Conservation (phyloP, 1,140 invertebrate species). For the Hesperophylax magnus region DNA sequence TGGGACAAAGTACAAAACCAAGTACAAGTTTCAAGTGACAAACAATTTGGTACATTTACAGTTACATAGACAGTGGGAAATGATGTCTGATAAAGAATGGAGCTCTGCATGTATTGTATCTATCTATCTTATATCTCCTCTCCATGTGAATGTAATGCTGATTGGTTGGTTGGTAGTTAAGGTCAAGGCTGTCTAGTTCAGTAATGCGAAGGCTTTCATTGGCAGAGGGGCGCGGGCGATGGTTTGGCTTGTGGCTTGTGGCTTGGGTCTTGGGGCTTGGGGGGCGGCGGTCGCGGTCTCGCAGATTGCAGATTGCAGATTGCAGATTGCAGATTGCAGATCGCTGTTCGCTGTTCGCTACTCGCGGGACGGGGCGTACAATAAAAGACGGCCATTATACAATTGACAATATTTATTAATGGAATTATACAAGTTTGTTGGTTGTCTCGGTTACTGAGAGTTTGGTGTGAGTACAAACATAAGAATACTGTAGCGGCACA, state of each 20-base stretch:
- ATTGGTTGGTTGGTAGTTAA: not conserved
- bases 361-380: not conserved
- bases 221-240: constrained; percentile 58
- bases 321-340: too few relatives aligned
- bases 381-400: constrained; percentile 59
- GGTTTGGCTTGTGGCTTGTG: constrained; percentile 65
- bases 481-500: constrained; percentile 60
- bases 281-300: constrained; percentile 65
- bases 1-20: not conserved
- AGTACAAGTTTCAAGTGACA: too few relatives aligned
- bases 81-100: too few relatives aligned
- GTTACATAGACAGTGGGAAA: too few relatives aligned
- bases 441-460: constrained; percentile 68
- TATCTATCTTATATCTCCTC: not conserved
- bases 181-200: not conserved
- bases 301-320: constrained; percentile 63
- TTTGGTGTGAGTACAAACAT: constrained; percentile 71
- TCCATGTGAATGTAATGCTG: not conserved
- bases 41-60: too few relatives aligned
- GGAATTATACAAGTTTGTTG: constrained; percentile 71
- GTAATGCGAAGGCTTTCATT: constrained; percentile 57
- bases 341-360: constrained; percentile 37
- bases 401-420: constrained; percentile 74
- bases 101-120: too few relatives aligned
- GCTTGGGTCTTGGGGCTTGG: constrained; percentile 60